Conservation (phyloP, 2,888 invertebrate genomes). For the Lissocephala sabroskyi region DNA sequence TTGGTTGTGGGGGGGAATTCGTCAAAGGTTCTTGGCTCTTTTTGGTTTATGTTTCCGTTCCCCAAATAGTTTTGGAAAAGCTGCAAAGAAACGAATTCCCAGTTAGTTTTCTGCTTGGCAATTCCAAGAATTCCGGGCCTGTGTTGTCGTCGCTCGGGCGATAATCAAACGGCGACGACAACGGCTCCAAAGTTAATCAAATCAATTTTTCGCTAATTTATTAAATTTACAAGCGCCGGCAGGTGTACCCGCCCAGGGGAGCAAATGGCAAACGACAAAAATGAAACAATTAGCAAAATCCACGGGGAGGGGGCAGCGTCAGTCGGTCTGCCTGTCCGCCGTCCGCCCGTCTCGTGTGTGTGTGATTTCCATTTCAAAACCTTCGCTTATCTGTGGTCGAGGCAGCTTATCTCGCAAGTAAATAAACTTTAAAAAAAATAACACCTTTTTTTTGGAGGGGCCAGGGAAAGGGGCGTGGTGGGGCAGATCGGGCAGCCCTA, state of each 20-base stretch:
- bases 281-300: no score
- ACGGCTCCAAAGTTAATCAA: slow-evolving; percentile 48
- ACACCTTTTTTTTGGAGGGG: slow-evolving; percentile 15
- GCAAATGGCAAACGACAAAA: no score
- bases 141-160: no score
- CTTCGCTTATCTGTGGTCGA: slow-evolving; percentile 9
- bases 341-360: no score
- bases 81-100: no score
- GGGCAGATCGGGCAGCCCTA: slow-evolving; percentile 27
- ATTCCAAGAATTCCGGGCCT: background rate
- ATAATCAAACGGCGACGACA: background rate
- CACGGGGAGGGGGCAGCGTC: no score
- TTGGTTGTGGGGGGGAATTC: slow-evolving; percentile 3
- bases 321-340: no score
- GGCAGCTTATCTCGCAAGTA: slow-evolving; percentile 55
- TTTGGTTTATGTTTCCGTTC: slow-evolving; percentile 18
- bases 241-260: background rate
- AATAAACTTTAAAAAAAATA: slow-evolving; percentile 48
- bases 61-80: background rate
- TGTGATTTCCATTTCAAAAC: slow-evolving; percentile 3
- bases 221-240: slow-evolving; percentile 53
- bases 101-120: no score
- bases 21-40: slow-evolving; percentile 6
- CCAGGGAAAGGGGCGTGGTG: slow-evolving; percentile 4
- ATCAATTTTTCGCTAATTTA: slow-evolving; percentile 61